phyloP scores from a whole-genome alignment of 2,797 vertebrate species.

The Melanotaenia maccullochi region DNA sequence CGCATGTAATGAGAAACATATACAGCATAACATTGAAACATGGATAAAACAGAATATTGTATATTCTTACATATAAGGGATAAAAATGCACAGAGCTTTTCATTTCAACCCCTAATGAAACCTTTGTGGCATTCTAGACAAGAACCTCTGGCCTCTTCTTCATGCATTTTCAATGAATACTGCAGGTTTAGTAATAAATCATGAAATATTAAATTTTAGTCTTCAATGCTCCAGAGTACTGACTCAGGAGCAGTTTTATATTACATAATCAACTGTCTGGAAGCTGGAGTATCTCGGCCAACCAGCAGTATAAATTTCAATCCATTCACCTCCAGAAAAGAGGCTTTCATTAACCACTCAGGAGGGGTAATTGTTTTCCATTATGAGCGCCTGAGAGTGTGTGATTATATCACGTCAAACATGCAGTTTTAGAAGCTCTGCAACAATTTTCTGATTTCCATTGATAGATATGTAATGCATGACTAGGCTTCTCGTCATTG shows the following conservation, averaged over 20 bases:
- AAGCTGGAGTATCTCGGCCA: constrained; percentile 50
- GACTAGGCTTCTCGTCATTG: neutral
- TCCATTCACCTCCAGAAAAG: constrained; percentile 5
- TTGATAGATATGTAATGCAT: neutral
- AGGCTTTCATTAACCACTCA: constrained; percentile 13
- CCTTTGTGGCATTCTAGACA: constrained; percentile 30
- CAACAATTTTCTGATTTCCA: too few relatives aligned
- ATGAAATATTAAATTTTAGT: constrained; percentile 74
- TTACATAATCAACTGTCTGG: constrained; percentile 71
- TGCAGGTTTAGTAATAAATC: constrained; percentile 64
- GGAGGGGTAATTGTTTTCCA: constrained; percentile 15
- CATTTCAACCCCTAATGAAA: constrained; percentile 37
- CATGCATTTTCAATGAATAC: constrained; percentile 65
- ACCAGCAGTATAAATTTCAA: constrained; percentile 37
- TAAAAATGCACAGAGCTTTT: constrained; percentile 7
- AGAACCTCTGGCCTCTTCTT: constrained; percentile 30
- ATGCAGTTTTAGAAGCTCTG: neutral
- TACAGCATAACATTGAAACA: constrained; percentile 49
- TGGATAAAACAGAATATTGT: constrained; percentile 42
- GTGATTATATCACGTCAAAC: constrained; percentile 4
- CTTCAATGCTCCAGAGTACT: constrained; percentile 53
- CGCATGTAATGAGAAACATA: constrained; percentile 63
- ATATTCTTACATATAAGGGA: constrained; percentile 6
- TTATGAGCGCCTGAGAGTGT: neutral
- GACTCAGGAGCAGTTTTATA: constrained; percentile 54